Percentiles rank a stretch among this genome's conserved stretches.
Conservation (phyloP, 1,140 invertebrate species). For the Contarinia nasturtii region DNA sequence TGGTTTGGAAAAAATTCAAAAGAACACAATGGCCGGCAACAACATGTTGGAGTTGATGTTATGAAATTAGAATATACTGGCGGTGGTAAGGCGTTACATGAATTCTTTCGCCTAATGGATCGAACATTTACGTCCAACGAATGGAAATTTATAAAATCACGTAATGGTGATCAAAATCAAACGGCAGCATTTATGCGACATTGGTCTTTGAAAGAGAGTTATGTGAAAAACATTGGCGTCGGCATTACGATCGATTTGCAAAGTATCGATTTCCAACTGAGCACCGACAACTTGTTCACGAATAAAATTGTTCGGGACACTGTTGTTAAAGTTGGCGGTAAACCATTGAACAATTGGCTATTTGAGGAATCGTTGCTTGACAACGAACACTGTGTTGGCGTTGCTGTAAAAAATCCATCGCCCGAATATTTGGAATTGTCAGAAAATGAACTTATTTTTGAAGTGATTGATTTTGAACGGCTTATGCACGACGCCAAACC, state of each 20-base stretch:
- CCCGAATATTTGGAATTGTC: background rate
- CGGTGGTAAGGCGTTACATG: slow-evolving; percentile 38
- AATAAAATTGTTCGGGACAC: slow-evolving; percentile 41
- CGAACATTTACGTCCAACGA: slow-evolving; percentile 60
- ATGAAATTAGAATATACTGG: slow-evolving; percentile 51
- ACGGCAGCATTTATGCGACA: slow-evolving; percentile 62
- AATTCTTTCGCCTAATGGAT: slow-evolving; percentile 77
- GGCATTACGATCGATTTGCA: slow-evolving; percentile 64
- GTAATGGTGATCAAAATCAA: slow-evolving; percentile 30
- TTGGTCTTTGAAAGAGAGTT: slow-evolving; percentile 93
- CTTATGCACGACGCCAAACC: slow-evolving; percentile 25
- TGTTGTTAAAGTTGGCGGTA: slow-evolving; percentile 39
- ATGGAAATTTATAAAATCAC: slow-evolving; percentile 50
- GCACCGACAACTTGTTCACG: slow-evolving; percentile 24
- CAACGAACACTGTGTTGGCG: slow-evolving; percentile 57
- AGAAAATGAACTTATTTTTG: slow-evolving; percentile 18
- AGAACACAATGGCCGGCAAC: slow-evolving; percentile 11
- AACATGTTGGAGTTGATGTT: slow-evolving; percentile 38
- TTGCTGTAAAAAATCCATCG: slow-evolving; percentile 34
- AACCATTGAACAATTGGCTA: slow-evolving; percentile 41
- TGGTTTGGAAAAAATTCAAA: slow-evolving; percentile 19
- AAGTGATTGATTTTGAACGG: slow-evolving; percentile 29
- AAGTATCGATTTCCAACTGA: slow-evolving; percentile 53
- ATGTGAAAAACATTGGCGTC: slow-evolving; percentile 75
- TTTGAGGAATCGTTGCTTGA: slow-evolving; percentile 82